Percentiles rank a stretch among this genome's conserved stretches.
These are phyloP conservation scores for Zenarchopterus dispar DNA, from an alignment of 2,797 vertebrate genomes.

Conservation along the genomic window DNA sequence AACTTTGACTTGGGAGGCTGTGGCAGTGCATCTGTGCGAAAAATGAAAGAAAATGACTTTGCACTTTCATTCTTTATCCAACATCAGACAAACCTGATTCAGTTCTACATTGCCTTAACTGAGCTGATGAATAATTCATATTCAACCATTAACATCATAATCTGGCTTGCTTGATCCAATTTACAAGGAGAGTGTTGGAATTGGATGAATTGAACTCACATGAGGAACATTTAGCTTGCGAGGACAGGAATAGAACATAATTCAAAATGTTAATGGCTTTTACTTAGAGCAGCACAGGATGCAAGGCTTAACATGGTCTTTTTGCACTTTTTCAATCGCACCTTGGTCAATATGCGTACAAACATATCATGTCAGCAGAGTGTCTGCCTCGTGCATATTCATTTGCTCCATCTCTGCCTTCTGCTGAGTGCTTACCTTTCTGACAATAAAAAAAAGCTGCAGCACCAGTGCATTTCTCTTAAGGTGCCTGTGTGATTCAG, in stretches of 20 bases:
- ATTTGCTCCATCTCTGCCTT: slow-evolving; percentile 54
- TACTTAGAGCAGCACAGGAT: neutral
- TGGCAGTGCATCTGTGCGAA: slow-evolving; percentile 54
- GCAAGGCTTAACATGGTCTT: slow-evolving; percentile 4
- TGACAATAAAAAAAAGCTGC: slow-evolving; percentile 49
- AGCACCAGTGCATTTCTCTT: slow-evolving; percentile 38
- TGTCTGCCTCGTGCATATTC: slow-evolving; percentile 74
- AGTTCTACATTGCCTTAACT: slow-evolving; percentile 47
- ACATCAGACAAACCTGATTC: slow-evolving; percentile 52
- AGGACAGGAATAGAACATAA: slow-evolving; percentile 33
- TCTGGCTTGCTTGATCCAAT: slow-evolving; percentile 33
- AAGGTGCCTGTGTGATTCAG: slow-evolving; percentile 28
- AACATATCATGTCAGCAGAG: slow-evolving; percentile 68
- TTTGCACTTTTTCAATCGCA: slow-evolving; percentile 17
- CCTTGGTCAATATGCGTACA: slow-evolving; percentile 18
- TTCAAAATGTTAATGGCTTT: slow-evolving; percentile 14
- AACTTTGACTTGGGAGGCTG: slow-evolving; percentile 36
- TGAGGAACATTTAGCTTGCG: slow-evolving; percentile 31
- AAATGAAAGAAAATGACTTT: slow-evolving; percentile 60
- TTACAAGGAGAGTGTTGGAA: slow-evolving; percentile 38
- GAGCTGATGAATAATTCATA: slow-evolving; percentile 69
- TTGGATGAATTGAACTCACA: slow-evolving; percentile 48
- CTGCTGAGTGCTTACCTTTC: slow-evolving; percentile 64
- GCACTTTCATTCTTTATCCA: slow-evolving; percentile 53
- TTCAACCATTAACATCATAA: slow-evolving; percentile 55